Evolutionary conservation across 2,797 vertebrate species (phyloP), one percentile per base, ranked within the genome.

Genomic region (Centroberyx gerrardi): DNA sequence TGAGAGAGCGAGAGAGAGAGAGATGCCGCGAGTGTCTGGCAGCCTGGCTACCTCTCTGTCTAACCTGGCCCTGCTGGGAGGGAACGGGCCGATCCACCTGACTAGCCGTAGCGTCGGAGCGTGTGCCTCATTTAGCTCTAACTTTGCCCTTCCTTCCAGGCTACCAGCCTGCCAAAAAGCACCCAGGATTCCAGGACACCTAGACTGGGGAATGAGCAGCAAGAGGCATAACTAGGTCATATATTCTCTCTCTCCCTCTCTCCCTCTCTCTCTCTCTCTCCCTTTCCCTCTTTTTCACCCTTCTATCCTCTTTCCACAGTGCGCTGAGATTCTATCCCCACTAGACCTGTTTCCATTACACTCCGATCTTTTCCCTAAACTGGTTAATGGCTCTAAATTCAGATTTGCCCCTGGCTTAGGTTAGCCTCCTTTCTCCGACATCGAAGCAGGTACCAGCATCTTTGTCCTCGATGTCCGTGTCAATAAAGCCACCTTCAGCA

Each of bases 221-320:
- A 87, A 90, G 83, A 90, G 80, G 82, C 86, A 79, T 80, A 93
- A 91, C 88, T 93, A 88, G 92, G 92, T 94, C 91, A 90, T 75
- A 68, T 81, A 80, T 83, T 88, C 63, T 78, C 60, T 63, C 68
- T 78, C 56, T 78, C 54, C 28, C 44, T 33, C 56, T 31, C 29
- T 65, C 69, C 82, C 62, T 38, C 33, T 74, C 58, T 72, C 52
- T 80, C 28, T 76, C 31, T 56, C 36, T 60, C 58, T 62, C 13
- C 7, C 59, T 60, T 33, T 48, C 36, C 40, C 0, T 8, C 64
- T 78, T 55, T 66, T 33, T 72, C 38, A 76, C 74, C 56, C 76
- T 60, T 68, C 61, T 66, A 59, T 85, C 70, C 69, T 56, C 18
- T 90, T 90, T 72, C 65, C 62, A 70, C 53, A 63, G 9, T 36